Evolutionary conservation across 2,888 invertebrate genomes (phyloP), one percentile per base, ranked within the genome.

Genomic region (Ormyrus thymus): DNA sequence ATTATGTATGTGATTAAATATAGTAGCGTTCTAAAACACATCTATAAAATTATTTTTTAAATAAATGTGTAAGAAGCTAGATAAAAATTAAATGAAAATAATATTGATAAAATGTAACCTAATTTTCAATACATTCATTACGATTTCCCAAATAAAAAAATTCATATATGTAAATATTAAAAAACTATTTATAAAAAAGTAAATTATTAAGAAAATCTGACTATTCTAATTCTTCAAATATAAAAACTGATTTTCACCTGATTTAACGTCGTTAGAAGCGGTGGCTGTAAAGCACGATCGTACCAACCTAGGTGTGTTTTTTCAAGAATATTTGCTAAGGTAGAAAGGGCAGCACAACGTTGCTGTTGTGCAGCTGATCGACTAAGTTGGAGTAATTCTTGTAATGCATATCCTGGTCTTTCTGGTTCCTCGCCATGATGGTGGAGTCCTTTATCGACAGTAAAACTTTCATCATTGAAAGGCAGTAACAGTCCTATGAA

Each of bases 351-450:
- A 73, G 96, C 92, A 0, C 94, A 93, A 84, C 97, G 92, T 90
- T 98, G 98, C 86, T 97, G 97, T 15, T 93, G 92, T n/a, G 96
- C 92, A 61, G 94, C 92, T 0, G 96, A 95, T 74, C 93, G 92
- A 80, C 95, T 93, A 1, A 98, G 90, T 81, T 95, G 94, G 84
- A 98, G 94, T 0, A 98, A 89, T 90, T 98, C 98, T 83, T 95
- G 95, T 10, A 98, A 89, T 0, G 97, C 94, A 89, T 98, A 98
- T 0, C 98, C 98, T 2, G 98, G 96, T 80, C 97, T 92, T 81
- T 95, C 95, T 7, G 97, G 95, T 89, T 98, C 98, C 83, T 97
- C 95, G 0, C 98, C 98, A 90, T 98, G 98, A 89, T 98, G 96
- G 90, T 97, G 97, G 13, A 98, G 91, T 58, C 94, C 94, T 84